phyloP scores from a whole-genome alignment of 2,797 vertebrate genomes.

The Carcharodon carcharias region DNA sequence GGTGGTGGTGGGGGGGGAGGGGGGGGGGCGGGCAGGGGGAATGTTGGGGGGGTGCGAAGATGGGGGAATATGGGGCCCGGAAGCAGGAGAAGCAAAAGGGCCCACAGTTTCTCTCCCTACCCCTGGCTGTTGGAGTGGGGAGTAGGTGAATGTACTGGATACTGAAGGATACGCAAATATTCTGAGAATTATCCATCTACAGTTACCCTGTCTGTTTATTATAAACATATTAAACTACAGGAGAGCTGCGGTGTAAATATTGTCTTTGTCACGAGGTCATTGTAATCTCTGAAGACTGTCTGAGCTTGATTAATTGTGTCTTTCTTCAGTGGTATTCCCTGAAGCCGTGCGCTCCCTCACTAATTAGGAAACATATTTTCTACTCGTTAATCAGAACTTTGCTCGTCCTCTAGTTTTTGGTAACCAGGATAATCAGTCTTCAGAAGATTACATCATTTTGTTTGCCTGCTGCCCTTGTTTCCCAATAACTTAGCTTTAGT shows the following conservation, averaged over 20 bases:
- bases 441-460: background rate
- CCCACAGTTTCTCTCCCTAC: too few species aligned
- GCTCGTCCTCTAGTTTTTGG: background rate
- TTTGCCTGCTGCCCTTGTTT: background rate
- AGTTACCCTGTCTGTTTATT: background rate
- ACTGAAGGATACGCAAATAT: background rate
- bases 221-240: background rate
- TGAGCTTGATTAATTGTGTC: background rate
- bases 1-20: too few species aligned
- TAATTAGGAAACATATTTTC: constrained; percentile 28
- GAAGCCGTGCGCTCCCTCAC: background rate
- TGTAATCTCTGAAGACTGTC: background rate
- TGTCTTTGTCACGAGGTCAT: background rate
- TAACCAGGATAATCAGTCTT: background rate
- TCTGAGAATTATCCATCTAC: background rate
- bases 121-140: background rate
- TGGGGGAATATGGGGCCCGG: too few species aligned
- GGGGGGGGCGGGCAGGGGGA: too few species aligned
- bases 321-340: background rate
- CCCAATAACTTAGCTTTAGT: background rate
- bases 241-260: background rate
- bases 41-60: too few species aligned
- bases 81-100: too few species aligned
- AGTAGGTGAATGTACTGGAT: background rate
- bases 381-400: constrained; percentile 3